Base-by-base conservation (phyloP, 53 echinoderm and acorn worm species). In the Glandiceps talaboti region DNA sequence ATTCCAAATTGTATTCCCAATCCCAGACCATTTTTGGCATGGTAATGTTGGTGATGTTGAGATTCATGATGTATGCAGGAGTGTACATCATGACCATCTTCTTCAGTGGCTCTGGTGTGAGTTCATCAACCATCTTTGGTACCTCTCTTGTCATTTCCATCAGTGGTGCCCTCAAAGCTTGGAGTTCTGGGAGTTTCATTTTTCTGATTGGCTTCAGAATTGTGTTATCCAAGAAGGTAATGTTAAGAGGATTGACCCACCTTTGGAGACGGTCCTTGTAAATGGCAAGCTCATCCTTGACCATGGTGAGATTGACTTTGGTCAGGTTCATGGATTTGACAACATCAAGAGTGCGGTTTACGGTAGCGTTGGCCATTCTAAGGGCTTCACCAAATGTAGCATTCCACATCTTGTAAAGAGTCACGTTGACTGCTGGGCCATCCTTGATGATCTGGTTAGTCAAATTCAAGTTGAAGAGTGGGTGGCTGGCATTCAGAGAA, bases 401-500 rank as follows among this genome's bases (percentile, higher is more conserved):
- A 27, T 77, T 75, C 33, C 85, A 91, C 31, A 97, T 77, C 28
- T 81, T 30, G 25, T 10, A 26, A 0, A 83, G 30, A 1, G 78
- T 33, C 82, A 97, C 82, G 72, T 82, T 76, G 29, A 81, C 86
- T 87, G 93, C 83, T 30, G 97, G 93, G 26, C 97, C 97, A 33
- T 81, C 85, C 33, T 90, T 76, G 31, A 77, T 81, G 0, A 97
- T 75, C 81, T 85, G 74, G 73, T 92, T 82, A 73, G 88, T 87
- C 31, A 81, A 85, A 74, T 85, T 87, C 28, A 81, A 76, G 27
- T 87, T 82, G 29, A 92, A 29, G 81, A 85, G 82, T 77, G 87
- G 83, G 73, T 87, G 87, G 31, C 87, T 80, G 79, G 80, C 85
- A 33, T 90, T 87, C 83, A 92, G 76, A 1, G 90, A 90, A 74